Evolutionary conservation across 2,113 vertebrate genomes (phyloP), one percentile per base, ranked within the genome.

Genomic region (Bubo blakistoni): DNA sequence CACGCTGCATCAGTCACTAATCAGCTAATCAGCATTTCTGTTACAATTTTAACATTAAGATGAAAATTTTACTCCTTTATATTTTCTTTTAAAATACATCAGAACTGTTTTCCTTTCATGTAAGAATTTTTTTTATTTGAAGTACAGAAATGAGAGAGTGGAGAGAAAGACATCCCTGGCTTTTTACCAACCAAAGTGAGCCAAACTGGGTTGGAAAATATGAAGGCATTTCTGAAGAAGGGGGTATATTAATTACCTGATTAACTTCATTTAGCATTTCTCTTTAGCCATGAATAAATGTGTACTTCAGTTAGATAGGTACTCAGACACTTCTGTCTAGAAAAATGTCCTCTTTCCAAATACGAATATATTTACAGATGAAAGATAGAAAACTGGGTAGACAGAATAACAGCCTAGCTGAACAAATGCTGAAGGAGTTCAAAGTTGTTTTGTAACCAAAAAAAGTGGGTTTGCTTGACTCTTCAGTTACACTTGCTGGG

Each of bases 51-150:
- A 94, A 44, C 30, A 51, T 81, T 65, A 80, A 86, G 65, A 88
- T 86, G 65, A 90, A 96, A 86, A 47, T 71, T 83, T 70, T 32
- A 67, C 21, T 85, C 54, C 32, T 72, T 72, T 96, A 90, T 15
- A 90, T 94, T 92, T 82, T 65, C 52, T 83, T 95, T 94, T 91
- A 58, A 93, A 93, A 46, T 86, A 86, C n/a, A 87, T 54, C 13
- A 42, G 36, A 72, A 78, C 59, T 47, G 32, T 44, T 91, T 86
- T 86, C 24, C 62, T 93, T 90, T 95, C 22, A 93, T 88, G 62
- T 44, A 71, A 52, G 13, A 42, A 6, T 57, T 32, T 38, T 42
- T 46, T 44, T 47, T 55, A 10, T 92, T 83, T 94, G 55, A 96
- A 87, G 34, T 70, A 16, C 10, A 49, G 73, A 81, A 88, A 2